Conservation (phyloP, 1,140 invertebrate genomes). For the Lanistes nyassanus region DNA sequence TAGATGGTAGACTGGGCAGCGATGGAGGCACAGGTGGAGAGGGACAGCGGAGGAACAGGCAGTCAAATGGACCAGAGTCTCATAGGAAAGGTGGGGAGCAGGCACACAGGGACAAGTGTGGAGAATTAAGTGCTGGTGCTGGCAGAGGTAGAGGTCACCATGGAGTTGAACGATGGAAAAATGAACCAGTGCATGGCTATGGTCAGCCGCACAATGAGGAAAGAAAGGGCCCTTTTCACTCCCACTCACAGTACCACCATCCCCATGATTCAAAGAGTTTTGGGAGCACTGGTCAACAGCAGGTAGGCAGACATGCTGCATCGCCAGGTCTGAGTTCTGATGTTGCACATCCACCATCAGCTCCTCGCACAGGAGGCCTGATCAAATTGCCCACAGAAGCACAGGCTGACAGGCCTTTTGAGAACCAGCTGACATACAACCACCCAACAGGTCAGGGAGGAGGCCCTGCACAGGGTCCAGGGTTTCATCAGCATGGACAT, state of each 20-base stretch:
- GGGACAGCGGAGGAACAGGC: conserved; percentile 18
- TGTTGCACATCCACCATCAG: not conserved
- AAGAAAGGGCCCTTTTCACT: conserved; percentile 7
- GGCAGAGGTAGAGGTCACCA: conserved; percentile 4
- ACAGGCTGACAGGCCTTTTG: conserved; percentile 18
- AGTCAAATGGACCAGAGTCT: conserved; percentile 9
- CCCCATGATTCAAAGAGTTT: conserved; percentile 26
- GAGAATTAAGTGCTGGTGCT: conserved; percentile 3
- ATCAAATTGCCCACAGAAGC: conserved; percentile 42
- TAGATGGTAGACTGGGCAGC: conserved; percentile 17
- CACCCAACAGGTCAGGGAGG: not conserved
- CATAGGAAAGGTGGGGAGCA: conserved; percentile 4
- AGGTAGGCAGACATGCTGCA: conserved; percentile 15
- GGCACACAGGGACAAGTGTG: conserved; percentile 12
- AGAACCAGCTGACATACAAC: not conserved
- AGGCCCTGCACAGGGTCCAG: not conserved
- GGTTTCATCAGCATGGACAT: conserved; percentile 15
- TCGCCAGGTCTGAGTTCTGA: conserved; percentile 17
- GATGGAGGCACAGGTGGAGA: conserved; percentile 13
- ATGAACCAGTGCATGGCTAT: not conserved
- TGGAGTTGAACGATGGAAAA: conserved; percentile 6
- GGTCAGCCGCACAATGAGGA: not conserved
- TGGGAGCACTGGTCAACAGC: not conserved
- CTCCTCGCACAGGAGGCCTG: conserved; percentile 38
- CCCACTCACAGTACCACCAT: conserved; percentile 22